Evolutionary conservation across 2,888 invertebrate species (phyloP).

Genomic region (Catocala nupta): DNA sequence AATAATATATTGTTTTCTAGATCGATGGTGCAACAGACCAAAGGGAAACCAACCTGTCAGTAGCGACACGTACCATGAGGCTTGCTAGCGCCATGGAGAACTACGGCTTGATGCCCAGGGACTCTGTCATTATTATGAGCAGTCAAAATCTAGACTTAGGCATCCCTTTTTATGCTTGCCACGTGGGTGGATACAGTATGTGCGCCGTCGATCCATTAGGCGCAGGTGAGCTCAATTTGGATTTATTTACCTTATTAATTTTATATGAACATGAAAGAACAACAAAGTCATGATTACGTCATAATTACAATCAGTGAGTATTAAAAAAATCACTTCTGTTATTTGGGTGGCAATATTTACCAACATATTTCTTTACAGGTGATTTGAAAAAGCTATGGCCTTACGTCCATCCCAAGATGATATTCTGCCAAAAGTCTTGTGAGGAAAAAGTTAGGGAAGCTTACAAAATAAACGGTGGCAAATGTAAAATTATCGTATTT

Average conservation of each 20-base stretch:
- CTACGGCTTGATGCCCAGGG: slow-evolving; percentile 58
- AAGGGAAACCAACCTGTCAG: neutral
- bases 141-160: slow-evolving; percentile 60
- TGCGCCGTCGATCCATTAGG: slow-evolving; percentile 58
- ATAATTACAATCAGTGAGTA: too few relatives aligned
- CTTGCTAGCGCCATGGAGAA: slow-evolving; percentile 59
- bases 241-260: neutral
- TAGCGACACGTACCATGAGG: neutral
- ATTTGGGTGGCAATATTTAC: neutral
- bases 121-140: slow-evolving; percentile 60
- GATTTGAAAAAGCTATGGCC: slow-evolving; percentile 49
- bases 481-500: slow-evolving; percentile 55
- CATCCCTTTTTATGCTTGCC: slow-evolving; percentile 64
- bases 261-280: too few relatives aligned
- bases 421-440: slow-evolving; percentile 59
- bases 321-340: too few relatives aligned
- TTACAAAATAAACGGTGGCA: slow-evolving; percentile 35
- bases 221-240: slow-evolving; percentile 5
- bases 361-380: slow-evolving; percentile 36
- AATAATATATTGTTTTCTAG: neutral
- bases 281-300: too few relatives aligned
- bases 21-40: neutral
- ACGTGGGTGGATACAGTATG: slow-evolving; percentile 58
- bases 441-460: slow-evolving; percentile 53
- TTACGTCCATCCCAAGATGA: slow-evolving; percentile 57